phyloP scores from a whole-genome alignment of 2,888 invertebrate species.

The Drosophila mayaguana region DNA sequence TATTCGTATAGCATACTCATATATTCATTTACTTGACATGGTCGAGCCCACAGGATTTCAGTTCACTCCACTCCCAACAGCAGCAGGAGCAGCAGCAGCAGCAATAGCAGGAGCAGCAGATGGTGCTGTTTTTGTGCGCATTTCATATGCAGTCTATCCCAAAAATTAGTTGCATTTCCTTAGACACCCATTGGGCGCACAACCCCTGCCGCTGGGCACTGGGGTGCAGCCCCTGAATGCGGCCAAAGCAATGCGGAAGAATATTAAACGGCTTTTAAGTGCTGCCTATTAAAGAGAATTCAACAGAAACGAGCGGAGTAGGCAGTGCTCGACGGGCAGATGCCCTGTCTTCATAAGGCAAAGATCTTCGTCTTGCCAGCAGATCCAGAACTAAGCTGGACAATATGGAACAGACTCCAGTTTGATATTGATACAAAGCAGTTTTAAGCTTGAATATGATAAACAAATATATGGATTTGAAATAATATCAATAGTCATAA shows the following conservation, averaged over 20 bases:
- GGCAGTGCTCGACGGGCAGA: background rate
- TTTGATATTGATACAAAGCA: too few relatives aligned
- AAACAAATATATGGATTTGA: too few relatives aligned
- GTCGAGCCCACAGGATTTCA: constrained; percentile 57
- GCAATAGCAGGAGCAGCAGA: constrained; percentile 2
- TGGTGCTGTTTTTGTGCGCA: constrained; percentile 44
- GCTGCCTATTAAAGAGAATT: constrained; percentile 58
- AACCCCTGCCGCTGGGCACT: constrained; percentile 48
- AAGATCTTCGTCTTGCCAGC: too few relatives aligned
- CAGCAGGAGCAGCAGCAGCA: constrained; percentile 5
- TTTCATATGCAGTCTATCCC: constrained; percentile 58
- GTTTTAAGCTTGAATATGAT: too few relatives aligned
- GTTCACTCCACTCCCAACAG: constrained; percentile 1
- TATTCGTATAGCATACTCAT: constrained; percentile 76
- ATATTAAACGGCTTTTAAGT: constrained; percentile 79
- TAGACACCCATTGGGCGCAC: constrained; percentile 29
- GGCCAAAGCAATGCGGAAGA: constrained; percentile 79
- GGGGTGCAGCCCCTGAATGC: constrained; percentile 68
- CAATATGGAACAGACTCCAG: too few relatives aligned
- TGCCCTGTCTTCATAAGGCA: background rate
- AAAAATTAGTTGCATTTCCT: constrained; percentile 72
- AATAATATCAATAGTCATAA: too few relatives aligned
- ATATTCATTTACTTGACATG: constrained; percentile 75
- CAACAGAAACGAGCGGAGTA: background rate
- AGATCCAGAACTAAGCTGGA: too few relatives aligned